Evolutionary conservation across 2,113 vertebrate genomes (phyloP).

Genomic region (Oncorhynchus tshawytscha): DNA sequence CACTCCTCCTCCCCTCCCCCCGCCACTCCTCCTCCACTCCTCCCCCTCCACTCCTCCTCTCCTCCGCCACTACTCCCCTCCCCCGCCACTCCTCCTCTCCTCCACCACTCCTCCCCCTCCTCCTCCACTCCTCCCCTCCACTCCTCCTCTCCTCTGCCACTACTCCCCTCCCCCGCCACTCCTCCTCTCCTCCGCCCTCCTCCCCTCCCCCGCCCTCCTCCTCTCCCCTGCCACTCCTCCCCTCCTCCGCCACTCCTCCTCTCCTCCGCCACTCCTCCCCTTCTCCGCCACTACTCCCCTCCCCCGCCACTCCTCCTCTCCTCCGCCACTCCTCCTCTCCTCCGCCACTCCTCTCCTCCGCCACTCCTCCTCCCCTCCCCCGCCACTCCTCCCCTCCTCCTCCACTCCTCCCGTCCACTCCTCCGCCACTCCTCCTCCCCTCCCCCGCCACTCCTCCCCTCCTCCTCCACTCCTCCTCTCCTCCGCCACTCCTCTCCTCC

Average conservation of each 20-base stretch:
- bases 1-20: conserved; percentile 2
- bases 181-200: no score
- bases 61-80: no score
- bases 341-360: conserved; percentile 6
- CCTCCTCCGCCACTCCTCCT: conserved; percentile 35
- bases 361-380: conserved; percentile 2
- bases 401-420: conserved; percentile 25
- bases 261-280: conserved; percentile 40
- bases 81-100: conserved; percentile 25
- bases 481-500: conserved; percentile 27
- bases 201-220: no score
- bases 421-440: no score
- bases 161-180: conserved; percentile 15
- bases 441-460: conserved; percentile 27
- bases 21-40: neutral
- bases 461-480: conserved; percentile 27
- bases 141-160: conserved; percentile 37
- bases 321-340: no score
- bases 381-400: neutral
- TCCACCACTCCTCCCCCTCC: no score
- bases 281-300: no score
- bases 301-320: no score
- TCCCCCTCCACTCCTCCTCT: neutral
- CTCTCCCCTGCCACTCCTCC: conserved; percentile 45
- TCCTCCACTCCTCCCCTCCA: neutral